Evolutionary conservation across 2,888 invertebrate genomes (phyloP).

Genomic region (Artemia sinica): DNA sequence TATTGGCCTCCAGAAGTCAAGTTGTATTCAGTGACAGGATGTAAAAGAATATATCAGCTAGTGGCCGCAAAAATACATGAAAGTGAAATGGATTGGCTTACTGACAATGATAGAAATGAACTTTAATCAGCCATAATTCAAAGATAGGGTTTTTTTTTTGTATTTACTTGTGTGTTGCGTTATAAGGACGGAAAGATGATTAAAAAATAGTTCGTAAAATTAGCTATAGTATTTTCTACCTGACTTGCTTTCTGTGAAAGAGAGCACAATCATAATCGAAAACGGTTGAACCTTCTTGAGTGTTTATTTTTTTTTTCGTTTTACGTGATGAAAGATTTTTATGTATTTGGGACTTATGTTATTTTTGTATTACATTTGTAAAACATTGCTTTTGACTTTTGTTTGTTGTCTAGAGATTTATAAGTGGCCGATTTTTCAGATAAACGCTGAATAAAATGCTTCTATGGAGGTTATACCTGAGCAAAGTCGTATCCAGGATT

Average conservation of each 20-base stretch:
- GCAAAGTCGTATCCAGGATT: no score
- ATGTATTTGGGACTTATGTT: no score
- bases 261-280: neutral
- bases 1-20: slow-evolving; percentile 54
- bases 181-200: neutral
- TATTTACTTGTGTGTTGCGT: no score
- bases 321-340: no score
- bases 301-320: no score
- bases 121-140: neutral
- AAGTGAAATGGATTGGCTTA: slow-evolving; percentile 79
- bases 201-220: no score
- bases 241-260: neutral
- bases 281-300: neutral
- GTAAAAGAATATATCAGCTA: slow-evolving; percentile 70
- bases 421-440: no score
- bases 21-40: slow-evolving; percentile 68
- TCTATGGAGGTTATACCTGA: no score
- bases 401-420: no score
- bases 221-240: neutral
- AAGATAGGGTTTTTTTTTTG: neutral
- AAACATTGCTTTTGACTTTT: no score
- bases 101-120: slow-evolving; percentile 28
- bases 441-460: no score
- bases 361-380: no score
- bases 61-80: slow-evolving; percentile 52